Evolutionary conservation across 53 echinoderm and acorn worm genomes (phyloP), one percentile per base, ranked within the genome.

Genomic region (Hippasteria phrygiana): DNA sequence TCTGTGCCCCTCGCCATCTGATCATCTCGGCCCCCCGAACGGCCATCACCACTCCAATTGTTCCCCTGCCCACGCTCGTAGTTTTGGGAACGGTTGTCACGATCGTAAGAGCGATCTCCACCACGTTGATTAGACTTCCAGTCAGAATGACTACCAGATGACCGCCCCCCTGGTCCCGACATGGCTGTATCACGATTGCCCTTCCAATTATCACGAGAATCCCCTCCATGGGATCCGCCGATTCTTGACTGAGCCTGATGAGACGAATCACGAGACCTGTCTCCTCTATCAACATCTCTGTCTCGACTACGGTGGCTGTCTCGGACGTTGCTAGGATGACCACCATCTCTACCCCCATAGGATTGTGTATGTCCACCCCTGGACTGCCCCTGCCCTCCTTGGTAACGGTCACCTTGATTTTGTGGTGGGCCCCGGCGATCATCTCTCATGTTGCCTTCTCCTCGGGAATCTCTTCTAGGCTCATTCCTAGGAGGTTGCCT

Each of bases 101-200:
- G 85, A 34, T 85, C 85, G 26, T 71, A 85, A 8, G 78, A 36
- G 38, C 78, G 55, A 36, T 78, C 78, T 28, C 85, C 85, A 38
- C 85, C 85, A 50, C 85, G 70, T 27, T 85, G 85, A 39, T 85
- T 85, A 6, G 85, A 38, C 71, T 85, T 85, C 85, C 85, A 85
- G 53, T 85, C 85, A 0, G 85, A 53, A 50, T 77, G 77, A 77
- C 77, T 53, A 37, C 77, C 51, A 7, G 77, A 33, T 16, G 69
- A 70, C 35, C 85, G 71, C 24, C 71, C 54, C n/a, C 70, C 50
- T 17, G 48, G 70, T 12, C 53, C 71, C 12, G 85, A 85, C 38
- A 71, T 31, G 50, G 50, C 50, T 12, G 47, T 31, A 71, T 85
- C 71, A 26, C 85, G 85, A 51, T 22, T 26, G 6, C 85, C 85